These are phyloP conservation scores for Chalcis sispes DNA, from an alignment of 2,888 invertebrate species.

Conservation along the genomic window DNA sequence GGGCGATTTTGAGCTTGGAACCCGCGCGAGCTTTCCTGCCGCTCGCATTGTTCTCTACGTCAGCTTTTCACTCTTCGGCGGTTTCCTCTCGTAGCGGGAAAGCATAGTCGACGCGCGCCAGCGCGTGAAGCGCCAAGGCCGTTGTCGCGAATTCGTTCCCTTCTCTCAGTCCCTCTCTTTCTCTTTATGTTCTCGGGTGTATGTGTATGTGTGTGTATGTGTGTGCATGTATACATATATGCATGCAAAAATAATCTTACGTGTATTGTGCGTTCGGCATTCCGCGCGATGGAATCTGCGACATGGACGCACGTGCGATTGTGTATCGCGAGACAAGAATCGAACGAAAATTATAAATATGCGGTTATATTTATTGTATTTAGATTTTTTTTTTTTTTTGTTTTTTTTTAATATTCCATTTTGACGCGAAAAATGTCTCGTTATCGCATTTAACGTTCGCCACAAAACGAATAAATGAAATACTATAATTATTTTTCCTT, in stretches of 20 bases:
- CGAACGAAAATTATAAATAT: too few species aligned
- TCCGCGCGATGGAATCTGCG: too few species aligned
- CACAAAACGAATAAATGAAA: slow-evolving; percentile 1
- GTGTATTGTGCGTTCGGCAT: too few species aligned
- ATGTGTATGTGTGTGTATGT: not conserved
- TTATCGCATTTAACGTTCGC: slow-evolving; percentile 1
- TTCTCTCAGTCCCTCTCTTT: not conserved
- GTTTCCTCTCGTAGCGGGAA: slow-evolving; percentile 6
- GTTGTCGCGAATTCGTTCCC: not conserved
- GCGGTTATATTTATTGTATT: too few species aligned
- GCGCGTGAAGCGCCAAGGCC: not conserved
- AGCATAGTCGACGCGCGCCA: slow-evolving; percentile 12
- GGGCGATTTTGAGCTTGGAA: slow-evolving; percentile 67
- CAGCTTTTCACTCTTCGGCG: slow-evolving; percentile 36
- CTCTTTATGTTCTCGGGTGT: not conserved
- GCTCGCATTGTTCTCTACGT: slow-evolving; percentile 47
- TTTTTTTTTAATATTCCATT: slow-evolving; percentile 23
- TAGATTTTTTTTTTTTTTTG: too few species aligned
- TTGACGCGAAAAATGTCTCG: too few species aligned
- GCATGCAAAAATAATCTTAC: too few species aligned
- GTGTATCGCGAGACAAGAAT: too few species aligned
- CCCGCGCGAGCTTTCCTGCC: slow-evolving; percentile 63
- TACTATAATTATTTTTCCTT: too few species aligned
- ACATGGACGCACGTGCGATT: too few species aligned
- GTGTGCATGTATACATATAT: too few species aligned